Evolutionary conservation across 1,140 invertebrate genomes (phyloP), one percentile per base, ranked within the genome.

Genomic region (Trachymyrmex septentrionalis): DNA sequence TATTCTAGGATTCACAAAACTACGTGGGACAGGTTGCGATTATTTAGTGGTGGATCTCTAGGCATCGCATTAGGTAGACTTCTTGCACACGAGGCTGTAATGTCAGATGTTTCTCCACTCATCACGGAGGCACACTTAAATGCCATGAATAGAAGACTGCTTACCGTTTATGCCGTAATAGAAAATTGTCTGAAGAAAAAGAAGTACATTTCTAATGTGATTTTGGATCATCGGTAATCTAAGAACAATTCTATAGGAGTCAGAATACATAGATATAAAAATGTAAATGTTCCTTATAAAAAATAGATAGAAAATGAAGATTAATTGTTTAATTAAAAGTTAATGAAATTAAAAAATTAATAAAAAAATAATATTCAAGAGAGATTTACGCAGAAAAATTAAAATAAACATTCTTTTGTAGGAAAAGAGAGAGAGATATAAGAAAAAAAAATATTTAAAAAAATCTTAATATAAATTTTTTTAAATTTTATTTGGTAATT

Each of bases 121-220:
- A 96, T 98, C 21, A 97, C 97, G 7, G 94, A 96, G n/a, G 95
- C 96, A 24, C 98, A 99, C 94, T 96, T 97, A 64, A 95, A 95
- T 91, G 98, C 98, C 24, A 95, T 99, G n/a, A 97, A 99, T 92
- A 94, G 98, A 88, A 95, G 98, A 94, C 92, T 99, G 57, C 92
- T 97, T 66, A 96, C 97, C 78, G 95, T 98, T 80, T 97, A 97
- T 93, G 96, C 97, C 1, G 96, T 97, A 73, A 96, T 98, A 77
- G 96, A 98, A 94, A 96, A 97, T 92, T 98, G 98, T 93, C 88
- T 96, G 10, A 94, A 95, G 72, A 89, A 94, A 80, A 95, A 94
- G 53, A 93, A 94, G 66, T 90, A 93, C 71, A 75, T 89, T 84
- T 93, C 93, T n/a, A 94, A 93, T 86, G 94, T 95, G 3, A 94